phyloP scores from a whole-genome alignment of 2,888 invertebrate genomes.

The Nycteola revayana region DNA sequence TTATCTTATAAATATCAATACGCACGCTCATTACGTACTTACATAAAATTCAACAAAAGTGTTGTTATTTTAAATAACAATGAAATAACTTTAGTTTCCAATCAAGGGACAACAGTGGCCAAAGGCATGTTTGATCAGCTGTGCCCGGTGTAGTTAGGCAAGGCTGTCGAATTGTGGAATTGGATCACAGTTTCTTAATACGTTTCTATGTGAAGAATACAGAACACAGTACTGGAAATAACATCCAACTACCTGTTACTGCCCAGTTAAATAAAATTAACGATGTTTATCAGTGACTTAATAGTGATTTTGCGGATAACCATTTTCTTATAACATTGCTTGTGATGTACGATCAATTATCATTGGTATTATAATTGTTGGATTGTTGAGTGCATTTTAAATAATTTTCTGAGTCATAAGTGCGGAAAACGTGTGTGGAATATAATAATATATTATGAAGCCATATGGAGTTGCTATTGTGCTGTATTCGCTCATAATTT shows the following conservation, averaged over 20 bases:
- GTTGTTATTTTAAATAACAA: too few species aligned
- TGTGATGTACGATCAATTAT: slow-evolving; percentile 16
- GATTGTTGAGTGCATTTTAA: slow-evolving; percentile 13
- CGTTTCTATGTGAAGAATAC: too few species aligned
- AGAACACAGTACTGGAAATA: too few species aligned
- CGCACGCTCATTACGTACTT: too few species aligned
- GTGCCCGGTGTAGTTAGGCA: slow-evolving; percentile 33
- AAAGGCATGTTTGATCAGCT: slow-evolving; percentile 55
- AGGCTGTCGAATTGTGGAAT: slow-evolving; percentile 39
- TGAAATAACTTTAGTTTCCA: slow-evolving; percentile 12
- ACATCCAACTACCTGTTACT: too few species aligned
- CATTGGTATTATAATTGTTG: slow-evolving; percentile 12
- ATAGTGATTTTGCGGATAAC: slow-evolving; percentile 3
- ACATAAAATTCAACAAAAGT: too few species aligned
- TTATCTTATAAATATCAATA: too few species aligned
- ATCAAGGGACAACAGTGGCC: slow-evolving; percentile 27
- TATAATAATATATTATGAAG: slow-evolving; percentile 40
- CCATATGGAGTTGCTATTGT: slow-evolving; percentile 40
- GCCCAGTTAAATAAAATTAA: neutral
- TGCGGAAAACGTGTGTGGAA: slow-evolving; percentile 30
- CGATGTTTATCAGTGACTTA: slow-evolving; percentile 16
- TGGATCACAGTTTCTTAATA: slow-evolving; percentile 32
- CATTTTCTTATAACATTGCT: slow-evolving; percentile 12
- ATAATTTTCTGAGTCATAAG: slow-evolving; percentile 28
- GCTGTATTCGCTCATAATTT: slow-evolving; percentile 31